Base-by-base conservation (phyloP, 2,888 invertebrate genomes). In the Pemphredon lugubris region DNA sequence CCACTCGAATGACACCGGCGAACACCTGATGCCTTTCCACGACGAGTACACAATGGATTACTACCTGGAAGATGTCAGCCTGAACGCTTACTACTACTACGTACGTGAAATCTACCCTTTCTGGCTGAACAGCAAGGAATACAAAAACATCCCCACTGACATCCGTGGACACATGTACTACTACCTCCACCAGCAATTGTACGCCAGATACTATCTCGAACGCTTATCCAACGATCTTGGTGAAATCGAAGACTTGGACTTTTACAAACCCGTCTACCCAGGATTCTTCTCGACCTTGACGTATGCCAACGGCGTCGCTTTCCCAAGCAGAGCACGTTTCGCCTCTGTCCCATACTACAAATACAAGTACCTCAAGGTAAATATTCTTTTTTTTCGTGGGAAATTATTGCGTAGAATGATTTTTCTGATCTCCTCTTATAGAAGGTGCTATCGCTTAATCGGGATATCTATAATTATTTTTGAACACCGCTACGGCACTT, bases 131-230 rank as follows among this genome's bases (percentile, higher is more conserved):
- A 91, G 92, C 66, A 92, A 92, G 58, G 90, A 92, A 26, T 90
- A 91, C 50, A 90, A n/a, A n/a, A n/a, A 81, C n/a, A 72, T 91
- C 23, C 85, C 90, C 14, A 92, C 92, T 81, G 92, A 93, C 73
- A 91, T 92, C 83, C 92, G 93, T 71, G 94, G 94, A 67, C 93
- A 94, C 88, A 87, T 91, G 34, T 94, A 92, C 91, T 92, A 93
- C 87, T 93, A 91, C 90, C 91, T 91, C 85, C 93, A 94, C 85
- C 93, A 94, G 83, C 94, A 95, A 87, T 83, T 94, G 11, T 84
- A 94, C 81, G 92, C 94, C 67, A 93, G 94, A 83, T 95, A 94
- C 91, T 93, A 93, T 85, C 89, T 94, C 85, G 94, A 95, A 85
- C 93, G 95, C 88, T 89, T 93, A 71, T 91, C 93, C 48, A 92